A percentile compares a stretch with the other conserved stretches of the same genome.
These are phyloP conservation scores for Pitangus sulphuratus DNA, from an alignment of 2,797 vertebrate species.

Conservation along the genomic window DNA sequence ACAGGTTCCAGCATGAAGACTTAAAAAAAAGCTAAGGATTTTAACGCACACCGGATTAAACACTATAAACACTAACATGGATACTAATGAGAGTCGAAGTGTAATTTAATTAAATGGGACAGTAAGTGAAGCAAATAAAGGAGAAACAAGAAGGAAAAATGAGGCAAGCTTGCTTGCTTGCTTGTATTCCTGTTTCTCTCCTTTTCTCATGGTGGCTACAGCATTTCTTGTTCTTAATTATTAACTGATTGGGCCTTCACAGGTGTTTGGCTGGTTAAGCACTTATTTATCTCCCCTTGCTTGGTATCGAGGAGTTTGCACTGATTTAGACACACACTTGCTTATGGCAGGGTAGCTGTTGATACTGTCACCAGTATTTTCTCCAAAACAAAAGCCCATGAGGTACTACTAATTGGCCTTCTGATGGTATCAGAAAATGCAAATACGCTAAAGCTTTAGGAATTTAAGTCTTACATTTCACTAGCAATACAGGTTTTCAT, in stretches of 20 bases:
- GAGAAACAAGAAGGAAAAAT: background rate
- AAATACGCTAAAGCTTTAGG: background rate
- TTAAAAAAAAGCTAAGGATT: background rate
- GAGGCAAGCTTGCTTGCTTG: fast-evolving
- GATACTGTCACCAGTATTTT: background rate
- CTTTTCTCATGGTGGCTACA: background rate
- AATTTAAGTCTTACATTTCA: background rate
- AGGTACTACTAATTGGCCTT: background rate
- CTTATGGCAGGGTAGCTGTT: background rate
- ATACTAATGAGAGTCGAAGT: background rate
- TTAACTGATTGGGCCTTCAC: background rate
- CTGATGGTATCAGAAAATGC: background rate
- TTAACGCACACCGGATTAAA: background rate
- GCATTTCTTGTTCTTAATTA: background rate
- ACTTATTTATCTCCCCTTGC: background rate
- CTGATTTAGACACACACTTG: background rate
- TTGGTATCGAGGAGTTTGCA: background rate
- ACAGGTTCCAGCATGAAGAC: background rate
- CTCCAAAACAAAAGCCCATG: background rate
- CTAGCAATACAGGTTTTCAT: background rate
- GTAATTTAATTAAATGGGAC: background rate
- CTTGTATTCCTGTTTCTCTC: background rate
- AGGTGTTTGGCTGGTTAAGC: background rate
- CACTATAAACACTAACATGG: background rate
- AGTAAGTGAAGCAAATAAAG: background rate